These are phyloP conservation scores for Saccostrea cuccullata DNA, from an alignment of 1,140 invertebrate species.

Conservation along the genomic window DNA sequence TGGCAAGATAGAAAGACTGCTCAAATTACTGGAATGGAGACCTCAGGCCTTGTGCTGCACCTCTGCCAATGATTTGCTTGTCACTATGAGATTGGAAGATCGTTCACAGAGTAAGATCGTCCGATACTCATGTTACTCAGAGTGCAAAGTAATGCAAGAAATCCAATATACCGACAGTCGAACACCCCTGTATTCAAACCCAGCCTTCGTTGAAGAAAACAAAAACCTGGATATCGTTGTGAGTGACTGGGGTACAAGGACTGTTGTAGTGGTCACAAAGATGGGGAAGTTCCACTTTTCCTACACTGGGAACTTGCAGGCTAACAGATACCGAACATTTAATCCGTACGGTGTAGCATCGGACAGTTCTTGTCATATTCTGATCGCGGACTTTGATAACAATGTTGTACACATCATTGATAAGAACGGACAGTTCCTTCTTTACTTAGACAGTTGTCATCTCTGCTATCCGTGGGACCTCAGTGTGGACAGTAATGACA, in stretches of 20 bases:
- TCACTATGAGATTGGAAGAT: constrained; percentile 2
- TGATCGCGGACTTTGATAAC: constrained; percentile 21
- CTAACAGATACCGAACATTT: too few relatives aligned
- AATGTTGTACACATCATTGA: background rate
- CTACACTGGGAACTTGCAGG: too few relatives aligned
- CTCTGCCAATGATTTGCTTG: background rate
- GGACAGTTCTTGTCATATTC: background rate
- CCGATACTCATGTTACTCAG: background rate
- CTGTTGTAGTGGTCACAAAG: too few relatives aligned
- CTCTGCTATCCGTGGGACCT: background rate
- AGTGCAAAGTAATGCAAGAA: background rate
- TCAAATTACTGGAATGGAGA: background rate
- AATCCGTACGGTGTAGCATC: background rate
- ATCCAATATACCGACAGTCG: background rate
- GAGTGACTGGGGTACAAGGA: too few relatives aligned
- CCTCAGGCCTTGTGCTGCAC: background rate
- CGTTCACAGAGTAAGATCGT: background rate
- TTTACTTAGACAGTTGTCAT: background rate
- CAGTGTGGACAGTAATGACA: background rate
- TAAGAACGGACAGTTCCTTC: background rate
- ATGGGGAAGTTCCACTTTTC: too few relatives aligned
- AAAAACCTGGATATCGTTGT: too few relatives aligned
- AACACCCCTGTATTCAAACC: background rate
- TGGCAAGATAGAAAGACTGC: background rate
- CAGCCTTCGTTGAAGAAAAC: background rate